Conservation (phyloP, 1,140 invertebrate genomes). For the Philotrypesis tridentata region DNA sequence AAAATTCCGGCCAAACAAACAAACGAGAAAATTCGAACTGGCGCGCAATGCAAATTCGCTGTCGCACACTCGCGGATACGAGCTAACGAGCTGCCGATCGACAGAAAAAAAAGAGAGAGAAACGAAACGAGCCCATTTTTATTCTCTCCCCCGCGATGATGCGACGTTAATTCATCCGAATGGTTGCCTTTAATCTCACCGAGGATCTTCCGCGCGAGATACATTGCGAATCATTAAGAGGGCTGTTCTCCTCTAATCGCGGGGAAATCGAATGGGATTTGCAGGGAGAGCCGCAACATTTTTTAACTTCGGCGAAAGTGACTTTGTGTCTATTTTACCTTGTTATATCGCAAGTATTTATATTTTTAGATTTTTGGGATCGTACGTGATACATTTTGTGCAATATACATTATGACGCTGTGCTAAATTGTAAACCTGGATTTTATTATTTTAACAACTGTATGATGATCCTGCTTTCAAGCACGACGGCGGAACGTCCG, state of each 20-base stretch:
- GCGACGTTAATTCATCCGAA: not conserved
- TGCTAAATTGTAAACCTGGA: too few relatives aligned
- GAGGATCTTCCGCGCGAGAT: not conserved
- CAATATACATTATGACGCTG: too few relatives aligned
- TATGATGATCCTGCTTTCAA: too few relatives aligned
- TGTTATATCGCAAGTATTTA: too few relatives aligned
- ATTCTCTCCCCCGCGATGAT: too few relatives aligned
- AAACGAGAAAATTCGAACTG: constrained; percentile 1
- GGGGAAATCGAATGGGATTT: not conserved
- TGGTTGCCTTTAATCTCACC: not conserved
- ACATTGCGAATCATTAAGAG: not conserved
- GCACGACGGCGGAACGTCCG: too few relatives aligned
- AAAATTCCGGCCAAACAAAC: not conserved
- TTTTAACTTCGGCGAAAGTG: too few relatives aligned
- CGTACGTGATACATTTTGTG: too few relatives aligned
- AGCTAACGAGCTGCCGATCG: constrained; percentile 9
- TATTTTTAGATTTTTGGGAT: too few relatives aligned
- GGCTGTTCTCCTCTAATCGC: not conserved
- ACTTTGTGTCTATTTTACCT: too few relatives aligned
- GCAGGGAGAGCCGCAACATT: too few relatives aligned
- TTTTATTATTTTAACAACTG: too few relatives aligned
- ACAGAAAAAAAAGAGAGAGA: not conserved
- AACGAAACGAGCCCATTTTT: constrained; percentile 4
- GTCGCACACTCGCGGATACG: not conserved
- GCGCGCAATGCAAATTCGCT: constrained; percentile 3